Evolutionary conservation across 2,888 invertebrate species (phyloP).

Genomic region (Pegoplata infirma): DNA sequence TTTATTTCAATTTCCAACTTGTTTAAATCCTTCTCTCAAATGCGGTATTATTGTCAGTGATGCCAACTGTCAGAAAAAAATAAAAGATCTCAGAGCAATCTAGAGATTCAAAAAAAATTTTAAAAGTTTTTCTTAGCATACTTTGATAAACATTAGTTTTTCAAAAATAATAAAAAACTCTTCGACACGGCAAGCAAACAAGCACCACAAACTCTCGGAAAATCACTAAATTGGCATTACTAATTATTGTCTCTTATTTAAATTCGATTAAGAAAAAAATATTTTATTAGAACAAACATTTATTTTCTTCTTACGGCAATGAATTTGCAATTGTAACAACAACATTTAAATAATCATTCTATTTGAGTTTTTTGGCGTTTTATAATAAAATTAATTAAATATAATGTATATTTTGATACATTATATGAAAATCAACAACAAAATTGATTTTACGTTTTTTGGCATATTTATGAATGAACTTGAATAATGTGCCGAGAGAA

Average conservation of each 20-base stretch:
- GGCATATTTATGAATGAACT: conserved; percentile 26
- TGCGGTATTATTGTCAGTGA: background rate
- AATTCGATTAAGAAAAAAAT: too few relatives aligned
- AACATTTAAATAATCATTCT: conserved; percentile 14
- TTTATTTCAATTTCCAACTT: conserved; percentile 36
- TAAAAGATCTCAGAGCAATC: too few relatives aligned
- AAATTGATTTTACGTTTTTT: background rate
- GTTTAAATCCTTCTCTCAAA: conserved; percentile 4
- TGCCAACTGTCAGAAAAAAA: background rate
- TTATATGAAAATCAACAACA: background rate
- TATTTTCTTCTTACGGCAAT: conserved; percentile 17
- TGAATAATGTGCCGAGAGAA: conserved; percentile 30
- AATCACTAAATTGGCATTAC: too few relatives aligned
- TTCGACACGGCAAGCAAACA: too few relatives aligned
- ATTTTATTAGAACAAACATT: too few relatives aligned
- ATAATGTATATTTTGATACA: conserved; percentile 13
- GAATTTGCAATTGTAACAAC: conserved; percentile 2
- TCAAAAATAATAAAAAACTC: too few relatives aligned
- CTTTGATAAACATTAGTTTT: too few relatives aligned
- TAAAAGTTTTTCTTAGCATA: too few relatives aligned
- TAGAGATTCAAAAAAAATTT: too few relatives aligned
- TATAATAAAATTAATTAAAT: conserved; percentile 20
- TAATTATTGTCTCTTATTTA: too few relatives aligned
- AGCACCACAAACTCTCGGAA: too few relatives aligned
- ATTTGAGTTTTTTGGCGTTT: too few relatives aligned